Conservation (phyloP, 2,888 invertebrate species). For the Trissolcus japonicus region DNA sequence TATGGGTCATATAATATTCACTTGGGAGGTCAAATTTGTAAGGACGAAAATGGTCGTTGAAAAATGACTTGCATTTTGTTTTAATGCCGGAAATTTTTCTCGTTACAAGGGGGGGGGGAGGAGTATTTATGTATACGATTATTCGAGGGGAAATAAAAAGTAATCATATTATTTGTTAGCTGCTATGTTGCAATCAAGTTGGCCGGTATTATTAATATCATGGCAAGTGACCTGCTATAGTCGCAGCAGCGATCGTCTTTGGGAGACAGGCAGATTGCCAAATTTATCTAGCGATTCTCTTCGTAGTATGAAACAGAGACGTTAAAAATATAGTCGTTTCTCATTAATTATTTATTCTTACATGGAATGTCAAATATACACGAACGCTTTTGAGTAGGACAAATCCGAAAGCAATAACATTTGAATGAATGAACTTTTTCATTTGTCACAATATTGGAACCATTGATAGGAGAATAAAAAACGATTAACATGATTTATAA, state of each 20-base stretch:
- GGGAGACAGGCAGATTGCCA: slow-evolving; percentile 67
- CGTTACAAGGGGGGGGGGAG: no score
- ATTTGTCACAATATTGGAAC: background rate
- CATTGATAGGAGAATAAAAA: background rate
- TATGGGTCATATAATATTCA: no score
- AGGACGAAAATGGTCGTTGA: background rate
- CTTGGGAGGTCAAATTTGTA: no score
- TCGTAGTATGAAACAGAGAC: slow-evolving; percentile 24
- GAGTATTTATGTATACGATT: no score
- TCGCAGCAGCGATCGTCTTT: slow-evolving; percentile 44
- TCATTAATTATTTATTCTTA: slow-evolving; percentile 35
- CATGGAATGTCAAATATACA: background rate
- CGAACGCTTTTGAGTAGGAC: background rate
- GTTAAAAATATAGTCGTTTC: slow-evolving; percentile 17
- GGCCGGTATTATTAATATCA: slow-evolving; percentile 69
- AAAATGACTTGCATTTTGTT: background rate
- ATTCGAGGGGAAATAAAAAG: slow-evolving; percentile 11
- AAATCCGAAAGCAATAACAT: background rate
- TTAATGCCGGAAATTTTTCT: no score
- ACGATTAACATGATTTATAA: slow-evolving; percentile 7
- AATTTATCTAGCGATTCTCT: slow-evolving; percentile 53
- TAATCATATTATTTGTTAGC: slow-evolving; percentile 42
- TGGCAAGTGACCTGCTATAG: slow-evolving; percentile 61
- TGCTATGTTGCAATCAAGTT: slow-evolving; percentile 44
- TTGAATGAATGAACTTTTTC: no score